These are phyloP conservation scores for Hozukius guyotensis DNA, from an alignment of 2,797 vertebrate genomes.

Conservation along the genomic window DNA sequence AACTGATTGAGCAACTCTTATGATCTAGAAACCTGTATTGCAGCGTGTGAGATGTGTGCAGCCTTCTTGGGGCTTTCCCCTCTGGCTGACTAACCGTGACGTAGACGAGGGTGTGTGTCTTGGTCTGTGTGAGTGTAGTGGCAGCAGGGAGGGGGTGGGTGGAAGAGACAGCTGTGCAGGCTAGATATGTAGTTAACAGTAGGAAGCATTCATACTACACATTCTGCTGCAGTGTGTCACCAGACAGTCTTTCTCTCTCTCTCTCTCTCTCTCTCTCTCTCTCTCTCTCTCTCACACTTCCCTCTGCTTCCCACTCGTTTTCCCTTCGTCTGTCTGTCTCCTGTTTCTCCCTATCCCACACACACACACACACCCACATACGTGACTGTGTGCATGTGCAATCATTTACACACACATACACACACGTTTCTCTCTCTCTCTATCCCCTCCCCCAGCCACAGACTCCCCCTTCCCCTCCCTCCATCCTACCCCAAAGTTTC, in stretches of 20 bases:
- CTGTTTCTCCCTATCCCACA: constrained; percentile 38
- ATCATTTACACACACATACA: constrained; percentile 10
- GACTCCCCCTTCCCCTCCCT: not conserved
- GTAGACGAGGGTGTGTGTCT: constrained; percentile 58
- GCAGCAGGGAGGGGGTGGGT: constrained; percentile 32
- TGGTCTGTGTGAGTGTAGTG: constrained; percentile 21
- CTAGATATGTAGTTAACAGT: constrained; percentile 76
- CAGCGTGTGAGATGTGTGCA: constrained; percentile 20
- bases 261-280: constrained; percentile 12
- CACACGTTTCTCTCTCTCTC: not conserved
- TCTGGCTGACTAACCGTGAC: constrained; percentile 60
- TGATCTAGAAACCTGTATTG: constrained; percentile 13
- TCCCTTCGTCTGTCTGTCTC: constrained; percentile 53
- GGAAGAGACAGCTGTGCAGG: constrained; percentile 72
- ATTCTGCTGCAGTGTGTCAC: constrained; percentile 77
- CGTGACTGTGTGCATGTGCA: constrained; percentile 39
- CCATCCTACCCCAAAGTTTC: constrained; percentile 33
- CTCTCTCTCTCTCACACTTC: not conserved
- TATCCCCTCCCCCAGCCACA: constrained; percentile 36
- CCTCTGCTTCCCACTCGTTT: constrained; percentile 49
- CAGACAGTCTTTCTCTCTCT: constrained; percentile 45
- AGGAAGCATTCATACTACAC: constrained; percentile 74
- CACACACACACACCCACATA: constrained; percentile 27
- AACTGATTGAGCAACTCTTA: not conserved
- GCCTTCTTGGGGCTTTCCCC: constrained; percentile 65